Base-by-base conservation (phyloP, 2,113 vertebrate species). In the Psilopsiagon aymara region DNA sequence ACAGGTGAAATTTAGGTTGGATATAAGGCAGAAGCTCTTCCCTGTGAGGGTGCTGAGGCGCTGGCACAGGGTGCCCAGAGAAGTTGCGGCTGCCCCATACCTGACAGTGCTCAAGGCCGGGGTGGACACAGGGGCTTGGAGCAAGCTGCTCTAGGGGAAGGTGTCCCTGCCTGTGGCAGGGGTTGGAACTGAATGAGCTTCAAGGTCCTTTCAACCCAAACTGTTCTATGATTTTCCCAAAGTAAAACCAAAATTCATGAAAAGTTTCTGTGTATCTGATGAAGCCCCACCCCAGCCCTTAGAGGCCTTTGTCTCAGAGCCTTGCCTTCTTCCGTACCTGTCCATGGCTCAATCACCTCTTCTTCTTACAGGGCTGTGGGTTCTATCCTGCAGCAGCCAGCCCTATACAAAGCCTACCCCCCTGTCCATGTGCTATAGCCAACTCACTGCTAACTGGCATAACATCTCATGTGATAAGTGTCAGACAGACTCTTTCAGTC, bases 291-390 rank as follows among this genome's bases (percentile, higher is more conserved):
- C 5, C 6, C 57, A 73, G 21, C 5, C 7, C 16, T 49, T 28
- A 69, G 10, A 25, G 20, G 19, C 7, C 25, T 10, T 27, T 33
- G 5, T 35, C 62, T n/a, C 49, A 15, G 43, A 83, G 24, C 69
- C 20, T 41, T 31, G 18, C 23, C 33, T 0, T 0, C 29, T 15
- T 31, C 39, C 8, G 9, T 1, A 2, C 21, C 39, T 31, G n/a
- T 35, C 19, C 67, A 1, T 4, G 76, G 75, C 33, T 35, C 44
- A 14, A 0, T 0, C 2, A 8, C 49, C 6, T 41, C 53, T 21
- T 1, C 0, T 23, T 51, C 33, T 39, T 16, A 4, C 1, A 1
- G 49, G 27, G 5, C 43, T 27, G 21, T 23, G 23, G 20, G 24
- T 51, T 21, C 52, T 57, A 43, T 80, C 12, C 49, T 2, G 9